These are phyloP conservation scores for Morinoia aosen DNA, from an alignment of 2,888 invertebrate genomes.

Conservation along the genomic window DNA sequence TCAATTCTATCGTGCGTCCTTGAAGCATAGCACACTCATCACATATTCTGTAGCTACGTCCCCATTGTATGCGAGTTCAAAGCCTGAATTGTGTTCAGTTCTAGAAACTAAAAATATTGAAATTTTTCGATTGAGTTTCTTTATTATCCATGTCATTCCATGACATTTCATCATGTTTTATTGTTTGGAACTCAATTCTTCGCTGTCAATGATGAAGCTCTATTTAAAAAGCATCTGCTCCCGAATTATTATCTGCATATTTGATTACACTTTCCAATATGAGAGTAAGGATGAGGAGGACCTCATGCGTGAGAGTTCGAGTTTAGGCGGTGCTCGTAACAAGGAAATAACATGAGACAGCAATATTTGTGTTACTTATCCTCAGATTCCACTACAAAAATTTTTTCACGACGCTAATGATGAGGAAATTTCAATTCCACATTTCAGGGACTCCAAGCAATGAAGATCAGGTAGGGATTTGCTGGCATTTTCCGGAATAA, in stretches of 20 bases:
- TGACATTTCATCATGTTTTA: not conserved
- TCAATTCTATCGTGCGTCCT: not conserved
- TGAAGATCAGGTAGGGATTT: not conserved
- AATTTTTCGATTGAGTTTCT: not conserved
- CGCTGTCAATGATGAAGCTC: too few relatives aligned
- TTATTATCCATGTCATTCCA: not conserved
- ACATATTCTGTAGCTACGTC: not conserved
- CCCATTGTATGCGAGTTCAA: not conserved
- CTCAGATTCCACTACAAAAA: not conserved
- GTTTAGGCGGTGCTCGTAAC: not conserved
- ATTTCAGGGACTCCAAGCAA: not conserved
- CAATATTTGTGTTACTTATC: not conserved
- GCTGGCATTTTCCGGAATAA: not conserved
- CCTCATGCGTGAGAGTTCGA: not conserved
- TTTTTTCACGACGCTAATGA: not conserved
- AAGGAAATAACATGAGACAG: not conserved
- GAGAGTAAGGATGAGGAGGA: not conserved
- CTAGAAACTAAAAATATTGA: not conserved
- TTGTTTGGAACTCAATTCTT: not conserved
- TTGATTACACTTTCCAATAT: not conserved
- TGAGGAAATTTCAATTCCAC: not conserved
- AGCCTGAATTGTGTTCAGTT: not conserved
- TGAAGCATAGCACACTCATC: not conserved
- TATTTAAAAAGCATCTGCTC: not conserved
- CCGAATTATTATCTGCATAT: not conserved